Evolutionary conservation across 2,113 vertebrate genomes (phyloP).

Genomic region (Synodontis membranacea): DNA sequence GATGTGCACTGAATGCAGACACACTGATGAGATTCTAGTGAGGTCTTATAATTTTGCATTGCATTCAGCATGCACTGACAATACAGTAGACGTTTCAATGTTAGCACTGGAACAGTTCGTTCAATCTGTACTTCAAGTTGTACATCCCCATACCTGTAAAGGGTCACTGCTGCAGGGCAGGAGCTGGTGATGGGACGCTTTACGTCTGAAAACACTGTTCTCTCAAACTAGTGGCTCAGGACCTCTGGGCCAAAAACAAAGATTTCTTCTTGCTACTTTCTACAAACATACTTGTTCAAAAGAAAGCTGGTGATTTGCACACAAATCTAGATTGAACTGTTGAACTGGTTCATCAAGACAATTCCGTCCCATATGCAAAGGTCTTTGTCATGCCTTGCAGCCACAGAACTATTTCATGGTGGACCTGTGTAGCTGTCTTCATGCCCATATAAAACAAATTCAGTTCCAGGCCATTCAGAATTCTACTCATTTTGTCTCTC

Average conservation of each 20-base stretch:
- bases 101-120: not conserved
- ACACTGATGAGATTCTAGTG: not conserved
- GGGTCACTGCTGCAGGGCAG: not conserved
- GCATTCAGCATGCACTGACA: not conserved
- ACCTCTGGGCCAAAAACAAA: not conserved
- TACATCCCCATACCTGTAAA: not conserved
- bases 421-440: not conserved
- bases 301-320: not conserved
- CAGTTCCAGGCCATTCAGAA: not conserved
- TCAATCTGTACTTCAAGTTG: not conserved
- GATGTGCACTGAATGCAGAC: not conserved
- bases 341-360: not conserved
- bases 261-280: not conserved
- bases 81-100: too few relatives aligned
- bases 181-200: not conserved
- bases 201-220: not conserved
- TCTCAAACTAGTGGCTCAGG: not conserved
- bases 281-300: not conserved
- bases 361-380: not conserved
- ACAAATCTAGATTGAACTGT: not conserved
- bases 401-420: not conserved
- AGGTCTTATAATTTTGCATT: not conserved
- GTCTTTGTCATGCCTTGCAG: not conserved
- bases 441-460: not conserved
- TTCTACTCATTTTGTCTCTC: not conserved